phyloP scores from a whole-genome alignment of 1,140 invertebrate species.

The Brevipalpus yothersi region DNA sequence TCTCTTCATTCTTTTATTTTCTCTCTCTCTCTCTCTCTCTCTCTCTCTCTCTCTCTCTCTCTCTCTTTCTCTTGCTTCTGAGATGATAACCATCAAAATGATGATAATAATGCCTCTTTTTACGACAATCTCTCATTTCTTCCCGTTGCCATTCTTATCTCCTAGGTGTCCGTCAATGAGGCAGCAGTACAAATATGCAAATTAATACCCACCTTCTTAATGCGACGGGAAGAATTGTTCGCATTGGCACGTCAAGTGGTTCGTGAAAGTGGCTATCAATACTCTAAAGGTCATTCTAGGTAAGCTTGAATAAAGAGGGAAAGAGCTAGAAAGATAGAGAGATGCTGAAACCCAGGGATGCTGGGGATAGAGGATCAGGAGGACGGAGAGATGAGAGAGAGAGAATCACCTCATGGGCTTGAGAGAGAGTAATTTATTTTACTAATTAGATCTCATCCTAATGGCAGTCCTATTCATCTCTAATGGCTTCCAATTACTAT shows the following conservation, averaged over 20 bases:
- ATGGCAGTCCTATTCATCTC: background rate
- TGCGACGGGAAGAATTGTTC: conserved; percentile 76
- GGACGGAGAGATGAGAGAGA: background rate
- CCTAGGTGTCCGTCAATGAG: conserved; percentile 73
- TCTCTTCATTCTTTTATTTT: too few species aligned
- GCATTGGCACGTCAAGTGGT: conserved; percentile 81
- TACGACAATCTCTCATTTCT: background rate
- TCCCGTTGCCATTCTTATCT: background rate
- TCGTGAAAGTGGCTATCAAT: conserved; percentile 68
- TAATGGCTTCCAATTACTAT: background rate
- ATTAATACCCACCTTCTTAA: conserved; percentile 63
- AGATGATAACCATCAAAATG: background rate
- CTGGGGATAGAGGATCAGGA: background rate
- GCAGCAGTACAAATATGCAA: conserved; percentile 83
- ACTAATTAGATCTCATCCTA: background rate
- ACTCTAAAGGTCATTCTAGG: conserved; percentile 41
- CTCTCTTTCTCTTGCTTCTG: background rate
- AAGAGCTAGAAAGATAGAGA: background rate
- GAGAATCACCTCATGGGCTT: background rate
- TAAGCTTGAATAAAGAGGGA: background rate
- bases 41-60: background rate
- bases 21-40: background rate
- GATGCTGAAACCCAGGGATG: background rate
- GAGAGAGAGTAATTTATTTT: background rate
- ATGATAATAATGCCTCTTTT: background rate